Evolutionary conservation across 1,140 invertebrate species (phyloP).

Genomic region (Sipha flava): DNA sequence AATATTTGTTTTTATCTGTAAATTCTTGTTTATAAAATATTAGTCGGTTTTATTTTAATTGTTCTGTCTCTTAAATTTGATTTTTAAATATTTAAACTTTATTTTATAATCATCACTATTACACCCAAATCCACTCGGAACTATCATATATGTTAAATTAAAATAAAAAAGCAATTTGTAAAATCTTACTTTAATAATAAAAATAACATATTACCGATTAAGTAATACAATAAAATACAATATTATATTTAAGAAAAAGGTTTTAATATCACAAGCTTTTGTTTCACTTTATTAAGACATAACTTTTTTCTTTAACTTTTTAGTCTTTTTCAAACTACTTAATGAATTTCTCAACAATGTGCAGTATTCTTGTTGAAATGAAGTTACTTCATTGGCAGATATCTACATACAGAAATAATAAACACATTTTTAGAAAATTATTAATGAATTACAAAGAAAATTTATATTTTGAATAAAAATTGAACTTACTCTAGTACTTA

Average conservation of each 20-base stretch:
- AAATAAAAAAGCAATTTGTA: neutral
- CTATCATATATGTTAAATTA: neutral
- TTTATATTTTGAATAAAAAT: neutral
- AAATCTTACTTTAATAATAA: neutral
- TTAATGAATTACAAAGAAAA: no score
- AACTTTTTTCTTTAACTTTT: slow-evolving; percentile 18
- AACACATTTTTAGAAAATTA: neutral
- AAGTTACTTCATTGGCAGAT: neutral
- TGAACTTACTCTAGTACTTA: slow-evolving; percentile 10
- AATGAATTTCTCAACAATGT: slow-evolving; percentile 4
- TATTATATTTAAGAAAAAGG: neutral
- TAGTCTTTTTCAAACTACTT: slow-evolving; percentile 23
- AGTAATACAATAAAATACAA: no score
- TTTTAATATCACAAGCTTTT: neutral
- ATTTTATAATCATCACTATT: neutral
- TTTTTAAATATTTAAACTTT: no score
- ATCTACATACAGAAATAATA: neutral
- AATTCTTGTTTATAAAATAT: no score
- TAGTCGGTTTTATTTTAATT: no score
- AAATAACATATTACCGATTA: neutral
- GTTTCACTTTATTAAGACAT: neutral
- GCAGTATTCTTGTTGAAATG: slow-evolving; percentile 15
- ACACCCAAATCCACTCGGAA: no score
- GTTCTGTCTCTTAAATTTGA: no score
- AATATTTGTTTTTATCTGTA: no score